Conservation (phyloP, 2,113 vertebrate species). For the Balaeniceps rex region DNA sequence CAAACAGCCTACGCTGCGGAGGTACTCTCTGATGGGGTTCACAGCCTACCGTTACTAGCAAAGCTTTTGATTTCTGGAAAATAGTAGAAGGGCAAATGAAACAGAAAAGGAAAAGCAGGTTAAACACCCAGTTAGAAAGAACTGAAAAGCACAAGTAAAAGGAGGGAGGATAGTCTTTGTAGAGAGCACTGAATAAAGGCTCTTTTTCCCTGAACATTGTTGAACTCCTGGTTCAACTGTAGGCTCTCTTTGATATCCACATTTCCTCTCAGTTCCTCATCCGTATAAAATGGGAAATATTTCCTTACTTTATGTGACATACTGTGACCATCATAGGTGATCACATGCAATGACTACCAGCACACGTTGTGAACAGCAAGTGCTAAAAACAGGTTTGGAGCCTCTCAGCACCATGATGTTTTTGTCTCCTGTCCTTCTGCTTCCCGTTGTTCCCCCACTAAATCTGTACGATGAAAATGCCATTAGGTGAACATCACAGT, state of each 20-base stretch:
- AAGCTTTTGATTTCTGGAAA: not conserved
- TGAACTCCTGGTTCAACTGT: not conserved
- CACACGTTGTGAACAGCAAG: not conserved
- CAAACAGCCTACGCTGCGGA: not conserved
- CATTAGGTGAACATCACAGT: not conserved
- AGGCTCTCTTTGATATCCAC: not conserved
- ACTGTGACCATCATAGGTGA: not conserved
- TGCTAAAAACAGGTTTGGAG: not conserved
- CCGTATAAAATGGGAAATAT: not conserved
- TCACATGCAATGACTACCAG: not conserved
- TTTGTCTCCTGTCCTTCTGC: not conserved
- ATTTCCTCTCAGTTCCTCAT: not conserved
- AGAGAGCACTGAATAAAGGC: not conserved
- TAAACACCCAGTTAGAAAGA: not conserved
- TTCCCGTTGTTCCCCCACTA: not conserved
- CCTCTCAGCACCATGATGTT: not conserved
- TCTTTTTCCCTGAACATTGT: not conserved
- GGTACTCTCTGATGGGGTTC: not conserved
- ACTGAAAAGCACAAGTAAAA: not conserved
- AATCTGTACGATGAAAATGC: rapidly evolving
- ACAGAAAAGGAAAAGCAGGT: not conserved
- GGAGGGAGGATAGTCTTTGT: not conserved
- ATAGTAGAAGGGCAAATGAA: not conserved
- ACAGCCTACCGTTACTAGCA: not conserved
- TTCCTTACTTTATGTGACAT: not conserved